phyloP scores from a whole-genome alignment of 2,888 invertebrate genomes.

The Phania funesta region DNA sequence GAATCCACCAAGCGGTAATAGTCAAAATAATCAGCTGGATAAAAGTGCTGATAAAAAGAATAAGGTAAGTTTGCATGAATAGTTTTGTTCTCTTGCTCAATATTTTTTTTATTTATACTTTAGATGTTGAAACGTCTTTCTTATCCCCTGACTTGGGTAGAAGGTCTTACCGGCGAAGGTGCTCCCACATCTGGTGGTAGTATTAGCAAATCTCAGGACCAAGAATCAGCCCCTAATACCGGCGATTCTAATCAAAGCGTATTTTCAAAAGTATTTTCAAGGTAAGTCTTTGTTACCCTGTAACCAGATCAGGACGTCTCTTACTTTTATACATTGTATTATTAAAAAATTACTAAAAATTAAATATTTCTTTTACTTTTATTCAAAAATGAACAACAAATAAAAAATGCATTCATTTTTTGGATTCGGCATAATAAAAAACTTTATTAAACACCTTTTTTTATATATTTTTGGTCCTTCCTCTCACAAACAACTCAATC shows the following conservation, averaged over 20 bases:
- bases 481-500: slow-evolving; percentile 16
- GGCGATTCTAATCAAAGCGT: slow-evolving; percentile 86
- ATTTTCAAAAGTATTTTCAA: slow-evolving; percentile 95
- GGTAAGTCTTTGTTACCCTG: slow-evolving; percentile 81
- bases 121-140: slow-evolving; percentile 95
- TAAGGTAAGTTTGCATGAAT: slow-evolving; percentile 82
- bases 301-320: neutral
- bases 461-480: neutral
- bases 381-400: slow-evolving; percentile 45
- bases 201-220: slow-evolving; percentile 76
- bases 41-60: slow-evolving; percentile 84
- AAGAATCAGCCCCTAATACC: slow-evolving; percentile 80
- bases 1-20: slow-evolving; percentile 66
- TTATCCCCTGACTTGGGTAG: slow-evolving; percentile 95
- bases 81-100: neutral
- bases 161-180: slow-evolving; percentile 89
- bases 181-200: slow-evolving; percentile 81
- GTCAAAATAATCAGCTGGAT: slow-evolving; percentile 70
- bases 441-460: slow-evolving; percentile 15
- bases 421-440: slow-evolving; percentile 61
- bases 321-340: neutral
- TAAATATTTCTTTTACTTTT: slow-evolving; percentile 61
- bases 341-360: slow-evolving; percentile 7
- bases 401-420: slow-evolving; percentile 61
- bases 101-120: neutral